These are phyloP conservation scores for Silurus glanis DNA, from an alignment of 2,113 vertebrate genomes.

Conservation along the genomic window DNA sequence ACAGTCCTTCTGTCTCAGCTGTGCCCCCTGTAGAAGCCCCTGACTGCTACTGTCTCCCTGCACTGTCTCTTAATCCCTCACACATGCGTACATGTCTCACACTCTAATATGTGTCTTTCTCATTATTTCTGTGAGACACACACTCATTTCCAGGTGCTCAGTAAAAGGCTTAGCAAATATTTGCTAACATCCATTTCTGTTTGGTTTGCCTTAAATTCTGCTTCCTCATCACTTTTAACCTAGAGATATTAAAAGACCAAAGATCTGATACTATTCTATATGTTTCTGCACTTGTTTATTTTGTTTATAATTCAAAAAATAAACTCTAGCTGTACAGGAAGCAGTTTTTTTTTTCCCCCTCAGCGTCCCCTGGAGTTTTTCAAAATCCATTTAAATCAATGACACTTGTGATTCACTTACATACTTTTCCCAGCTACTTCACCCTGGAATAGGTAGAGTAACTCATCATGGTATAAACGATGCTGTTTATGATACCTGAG, in stretches of 20 bases:
- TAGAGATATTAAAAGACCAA: neutral
- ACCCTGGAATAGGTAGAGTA: neutral
- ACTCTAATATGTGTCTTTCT: neutral
- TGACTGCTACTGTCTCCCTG: neutral
- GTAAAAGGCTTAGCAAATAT: neutral
- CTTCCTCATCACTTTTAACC: neutral
- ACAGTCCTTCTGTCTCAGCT: slow-evolving; percentile 50
- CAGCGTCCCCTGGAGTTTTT: neutral
- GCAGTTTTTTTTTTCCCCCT: neutral
- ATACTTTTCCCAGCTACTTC: neutral
- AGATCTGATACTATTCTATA: neutral
- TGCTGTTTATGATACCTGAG: neutral
- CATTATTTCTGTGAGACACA: slow-evolving; percentile 3
- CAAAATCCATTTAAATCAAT: neutral
- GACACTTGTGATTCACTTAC: neutral
- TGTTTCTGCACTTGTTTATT: neutral
- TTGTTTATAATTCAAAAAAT: neutral
- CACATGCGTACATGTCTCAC: neutral
- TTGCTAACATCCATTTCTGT: neutral
- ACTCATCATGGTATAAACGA: slow-evolving; percentile 8
- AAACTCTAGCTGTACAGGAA: neutral
- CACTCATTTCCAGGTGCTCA: neutral
- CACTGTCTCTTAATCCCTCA: neutral
- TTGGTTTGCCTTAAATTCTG: neutral
- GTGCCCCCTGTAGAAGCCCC: slow-evolving; percentile 18